Evolutionary conservation across 2,888 invertebrate species (phyloP).

Genomic region (Melinaea menophilus): DNA sequence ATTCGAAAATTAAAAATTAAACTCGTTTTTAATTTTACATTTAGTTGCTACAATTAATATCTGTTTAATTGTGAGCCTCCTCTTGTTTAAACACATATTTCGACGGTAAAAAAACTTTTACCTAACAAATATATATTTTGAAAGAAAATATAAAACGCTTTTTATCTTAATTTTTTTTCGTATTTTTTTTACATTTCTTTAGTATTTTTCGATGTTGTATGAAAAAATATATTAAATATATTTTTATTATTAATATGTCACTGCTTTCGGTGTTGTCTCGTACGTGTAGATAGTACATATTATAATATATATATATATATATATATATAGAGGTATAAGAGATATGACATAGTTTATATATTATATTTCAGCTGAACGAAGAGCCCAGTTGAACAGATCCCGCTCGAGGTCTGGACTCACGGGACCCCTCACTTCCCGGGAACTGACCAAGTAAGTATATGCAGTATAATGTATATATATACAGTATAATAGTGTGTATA

Average conservation of each 20-base stretch:
- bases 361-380: slow-evolving; percentile 85
- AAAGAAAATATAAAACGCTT: too few relatives aligned
- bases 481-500: neutral
- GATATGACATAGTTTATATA: slow-evolving; percentile 13
- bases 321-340: neutral
- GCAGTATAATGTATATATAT: too few relatives aligned
- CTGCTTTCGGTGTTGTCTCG: slow-evolving; percentile 39
- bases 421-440: slow-evolving; percentile 80
- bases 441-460: slow-evolving; percentile 81
- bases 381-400: slow-evolving; percentile 93
- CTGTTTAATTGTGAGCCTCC: too few relatives aligned
- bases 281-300: slow-evolving; percentile 5
- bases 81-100: too few relatives aligned
- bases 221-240: neutral
- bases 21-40: too few relatives aligned
- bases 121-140: too few relatives aligned
- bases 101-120: too few relatives aligned
- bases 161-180: too few relatives aligned
- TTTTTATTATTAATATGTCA: neutral
- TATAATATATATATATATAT: neutral
- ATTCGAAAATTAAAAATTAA: too few relatives aligned
- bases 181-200: too few relatives aligned
- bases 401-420: slow-evolving; percentile 89
- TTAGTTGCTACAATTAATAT: too few relatives aligned
- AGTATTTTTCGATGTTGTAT: neutral